These are phyloP conservation scores for Nasua narica DNA, from an alignment of 2,797 vertebrate species.

Conservation along the genomic window DNA sequence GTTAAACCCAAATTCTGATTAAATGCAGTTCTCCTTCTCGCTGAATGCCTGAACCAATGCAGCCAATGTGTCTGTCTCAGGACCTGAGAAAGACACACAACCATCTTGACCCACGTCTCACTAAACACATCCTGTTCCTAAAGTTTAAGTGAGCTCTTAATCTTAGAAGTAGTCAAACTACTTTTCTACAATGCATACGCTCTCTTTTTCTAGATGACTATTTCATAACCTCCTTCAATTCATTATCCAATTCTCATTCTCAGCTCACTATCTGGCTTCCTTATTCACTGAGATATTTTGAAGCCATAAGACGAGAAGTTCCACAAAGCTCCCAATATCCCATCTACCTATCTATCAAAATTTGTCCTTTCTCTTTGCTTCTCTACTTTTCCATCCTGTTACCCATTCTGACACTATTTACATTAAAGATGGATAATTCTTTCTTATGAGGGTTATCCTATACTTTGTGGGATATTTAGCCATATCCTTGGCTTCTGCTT, in stretches of 20 bases:
- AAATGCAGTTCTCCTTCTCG: neutral
- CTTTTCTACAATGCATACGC: neutral
- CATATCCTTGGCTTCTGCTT: neutral
- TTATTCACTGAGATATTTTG: neutral
- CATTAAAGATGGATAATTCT: neutral
- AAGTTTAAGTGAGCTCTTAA: neutral
- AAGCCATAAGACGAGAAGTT: neutral
- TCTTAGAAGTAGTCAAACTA: neutral
- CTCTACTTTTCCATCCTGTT: neutral
- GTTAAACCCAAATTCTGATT: neutral
- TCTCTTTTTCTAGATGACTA: neutral
- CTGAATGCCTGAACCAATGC: neutral
- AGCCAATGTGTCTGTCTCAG: neutral
- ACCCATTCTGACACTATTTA: neutral
- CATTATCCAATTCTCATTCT: neutral
- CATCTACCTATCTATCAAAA: neutral
- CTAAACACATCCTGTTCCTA: neutral
- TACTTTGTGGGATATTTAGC: neutral
- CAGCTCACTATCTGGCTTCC: neutral
- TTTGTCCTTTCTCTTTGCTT: neutral
- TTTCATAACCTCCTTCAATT: neutral
- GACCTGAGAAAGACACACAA: neutral
- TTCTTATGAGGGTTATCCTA: neutral
- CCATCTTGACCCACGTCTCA: neutral
- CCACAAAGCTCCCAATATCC: neutral